Evolutionary conservation across 2,113 vertebrate species (phyloP), one percentile per base, ranked within the genome.

Genomic region (Baryphthengus martii): DNA sequence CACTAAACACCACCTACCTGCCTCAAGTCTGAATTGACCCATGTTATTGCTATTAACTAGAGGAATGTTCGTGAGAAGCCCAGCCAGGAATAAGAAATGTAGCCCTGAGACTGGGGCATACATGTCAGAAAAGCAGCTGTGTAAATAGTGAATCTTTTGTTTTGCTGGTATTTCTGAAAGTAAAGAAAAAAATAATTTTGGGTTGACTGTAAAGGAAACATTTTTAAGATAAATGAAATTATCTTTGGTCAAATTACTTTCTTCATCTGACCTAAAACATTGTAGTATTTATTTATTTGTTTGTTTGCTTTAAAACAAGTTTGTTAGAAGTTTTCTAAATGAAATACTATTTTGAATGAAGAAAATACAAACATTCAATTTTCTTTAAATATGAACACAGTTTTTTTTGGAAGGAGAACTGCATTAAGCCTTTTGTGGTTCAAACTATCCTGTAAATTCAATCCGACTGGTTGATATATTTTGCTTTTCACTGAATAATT

Each of bases 11-110:
- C n/a, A 88, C 28, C 42, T 80, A 93, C 61, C 18, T 78, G 67
- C 76, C 52, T 90, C 61, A 84, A 86, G 35, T 61, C 90, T 87
- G 68, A 96, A 75, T 18, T 74, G 85, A 77, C 79, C 90, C 37
- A 65, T 68, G 72, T 70, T 81, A 84, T 95, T 94, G 65, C 65
- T 95, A 52, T 94, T 92, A 94, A 81, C 35, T 77, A 28, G 19
- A 61, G 92, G 88, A 96, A 96, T 96, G 83, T 96, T 90, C 79
- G 71, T 5, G 47, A 79, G 70, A 91, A 96, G 19, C 29, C 24
- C 49, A 81, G 93, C 88, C 95, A 96, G 83, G 28, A 97, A 95
- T 94, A 95, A 95, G 83, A 95, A 97, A 96, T 33, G n/a, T 56
- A 95, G 82, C 56, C 35, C 19, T 88, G 42, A 85, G 63, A 90